A percentile compares a stretch with the other conserved stretches of the same genome.
phyloP scores from a whole-genome alignment of 1,140 invertebrate genomes.

The Platyscapa corneri region DNA sequence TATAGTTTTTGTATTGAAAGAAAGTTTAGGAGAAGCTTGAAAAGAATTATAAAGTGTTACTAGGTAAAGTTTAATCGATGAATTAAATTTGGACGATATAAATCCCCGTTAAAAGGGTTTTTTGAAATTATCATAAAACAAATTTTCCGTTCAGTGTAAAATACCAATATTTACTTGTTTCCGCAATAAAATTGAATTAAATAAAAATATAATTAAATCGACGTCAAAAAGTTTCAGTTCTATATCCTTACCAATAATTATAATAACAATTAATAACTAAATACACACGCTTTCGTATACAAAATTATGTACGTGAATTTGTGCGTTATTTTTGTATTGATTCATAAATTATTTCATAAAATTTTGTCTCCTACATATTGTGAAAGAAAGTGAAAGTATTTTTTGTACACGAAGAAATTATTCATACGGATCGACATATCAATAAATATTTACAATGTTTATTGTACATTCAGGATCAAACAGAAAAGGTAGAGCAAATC shows the following conservation, averaged over 20 bases:
- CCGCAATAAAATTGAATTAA: not conserved
- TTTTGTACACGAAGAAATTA: not conserved
- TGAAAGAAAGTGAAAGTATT: not conserved
- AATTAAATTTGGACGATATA: no score
- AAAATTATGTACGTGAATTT: not conserved
- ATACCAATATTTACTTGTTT: not conserved
- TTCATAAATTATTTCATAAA: not conserved
- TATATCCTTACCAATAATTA: constrained; percentile 8
- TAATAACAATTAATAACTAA: no score
- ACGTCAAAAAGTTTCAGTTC: not conserved
- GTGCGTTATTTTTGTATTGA: no score
- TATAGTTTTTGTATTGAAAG: not conserved
- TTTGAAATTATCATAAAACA: not conserved
- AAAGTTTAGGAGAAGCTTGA: not conserved
- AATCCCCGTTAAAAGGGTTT: no score
- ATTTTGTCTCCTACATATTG: not conserved
- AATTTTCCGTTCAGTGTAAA: no score
- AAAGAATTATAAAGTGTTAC: not conserved
- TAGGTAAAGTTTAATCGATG: not conserved
- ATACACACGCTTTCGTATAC: not conserved
- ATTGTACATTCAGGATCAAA: not conserved
- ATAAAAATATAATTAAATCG: no score
- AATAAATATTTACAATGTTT: not conserved
- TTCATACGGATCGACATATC: not conserved
- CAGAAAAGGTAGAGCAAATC: not conserved